Percentiles rank a stretch among this genome's conserved stretches.
phyloP scores from a whole-genome alignment of 37 sponge, comb jelly and placozoan species.

The Crambe crambe region DNA sequence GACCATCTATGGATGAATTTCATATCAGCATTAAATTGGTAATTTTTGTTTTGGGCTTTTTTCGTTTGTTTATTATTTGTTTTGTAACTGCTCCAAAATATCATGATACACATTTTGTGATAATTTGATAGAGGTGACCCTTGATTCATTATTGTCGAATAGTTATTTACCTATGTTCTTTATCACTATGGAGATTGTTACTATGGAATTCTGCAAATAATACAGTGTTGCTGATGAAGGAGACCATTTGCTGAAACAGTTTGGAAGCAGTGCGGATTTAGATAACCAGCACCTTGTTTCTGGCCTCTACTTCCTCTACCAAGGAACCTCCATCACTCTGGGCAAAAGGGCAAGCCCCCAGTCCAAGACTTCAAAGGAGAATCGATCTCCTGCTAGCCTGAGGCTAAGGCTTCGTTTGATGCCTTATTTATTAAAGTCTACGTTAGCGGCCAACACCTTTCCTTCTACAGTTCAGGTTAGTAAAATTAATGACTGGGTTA shows the following conservation, averaged over 20 bases:
- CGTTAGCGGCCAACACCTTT: slow-evolving; percentile 54
- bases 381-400: slow-evolving; percentile 40
- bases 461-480: slow-evolving; percentile 55
- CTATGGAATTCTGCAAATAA: too few species aligned
- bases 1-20: too few species aligned
- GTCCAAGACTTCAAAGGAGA: neutral
- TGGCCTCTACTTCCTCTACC: slow-evolving; percentile 42
- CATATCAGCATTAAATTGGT: too few species aligned
- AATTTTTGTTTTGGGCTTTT: too few species aligned
- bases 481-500: too few species aligned
- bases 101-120: too few species aligned
- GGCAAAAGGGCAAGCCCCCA: slow-evolving; percentile 6
- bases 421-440: slow-evolving; percentile 50
- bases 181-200: too few species aligned
- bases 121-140: too few species aligned
- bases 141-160: too few species aligned
- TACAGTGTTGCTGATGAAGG: slow-evolving; percentile 59
- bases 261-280: slow-evolving; percentile 40
- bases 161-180: too few species aligned
- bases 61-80: too few species aligned
- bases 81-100: too few species aligned
- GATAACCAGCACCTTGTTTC: slow-evolving; percentile 9
- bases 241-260: slow-evolving; percentile 35
- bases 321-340: slow-evolving; percentile 21
- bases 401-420: slow-evolving; percentile 45